A percentile compares a stretch with the other conserved stretches of the same genome.
Evolutionary conservation across 1,140 invertebrate species (phyloP).

Genomic region (Papilio polyxenes): DNA sequence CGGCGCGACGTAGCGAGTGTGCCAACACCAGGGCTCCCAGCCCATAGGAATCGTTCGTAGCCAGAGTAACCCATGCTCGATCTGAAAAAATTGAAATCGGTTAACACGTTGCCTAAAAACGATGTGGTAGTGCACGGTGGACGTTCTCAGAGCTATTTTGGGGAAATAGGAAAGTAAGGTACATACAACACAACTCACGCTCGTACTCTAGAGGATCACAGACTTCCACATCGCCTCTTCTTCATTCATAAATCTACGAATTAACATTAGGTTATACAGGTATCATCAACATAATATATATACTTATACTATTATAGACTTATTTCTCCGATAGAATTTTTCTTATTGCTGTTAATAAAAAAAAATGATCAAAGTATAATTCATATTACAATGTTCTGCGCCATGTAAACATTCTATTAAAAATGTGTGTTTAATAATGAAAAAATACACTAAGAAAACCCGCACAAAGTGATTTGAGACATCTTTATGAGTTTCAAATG

Average conservation of each 20-base stretch:
- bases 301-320: too few species aligned
- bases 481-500: slow-evolving; percentile 7
- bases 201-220: not conserved
- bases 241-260: too few species aligned
- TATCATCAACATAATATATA: too few species aligned
- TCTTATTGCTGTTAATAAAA: too few species aligned
- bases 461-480: slow-evolving; percentile 17
- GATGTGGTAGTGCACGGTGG: not conserved
- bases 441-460: not conserved
- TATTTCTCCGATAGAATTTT: not conserved
- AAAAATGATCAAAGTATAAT: too few species aligned
- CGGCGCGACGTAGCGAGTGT: slow-evolving; percentile 89
- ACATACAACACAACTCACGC: not conserved
- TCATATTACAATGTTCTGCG: too few species aligned
- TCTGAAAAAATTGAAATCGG: slow-evolving; percentile 75
- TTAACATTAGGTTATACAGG: too few species aligned
- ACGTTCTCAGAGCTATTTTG: too few species aligned
- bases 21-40: slow-evolving; percentile 95
- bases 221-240: too few species aligned
- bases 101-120: not conserved
- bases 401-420: not conserved
- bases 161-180: not conserved
- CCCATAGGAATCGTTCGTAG: slow-evolving; percentile 96
- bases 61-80: slow-evolving; percentile 96
- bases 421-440: not conserved